Evolutionary conservation across 1,140 invertebrate genomes (phyloP), one percentile per base, ranked within the genome.

Genomic region (Drosophila dunni): DNA sequence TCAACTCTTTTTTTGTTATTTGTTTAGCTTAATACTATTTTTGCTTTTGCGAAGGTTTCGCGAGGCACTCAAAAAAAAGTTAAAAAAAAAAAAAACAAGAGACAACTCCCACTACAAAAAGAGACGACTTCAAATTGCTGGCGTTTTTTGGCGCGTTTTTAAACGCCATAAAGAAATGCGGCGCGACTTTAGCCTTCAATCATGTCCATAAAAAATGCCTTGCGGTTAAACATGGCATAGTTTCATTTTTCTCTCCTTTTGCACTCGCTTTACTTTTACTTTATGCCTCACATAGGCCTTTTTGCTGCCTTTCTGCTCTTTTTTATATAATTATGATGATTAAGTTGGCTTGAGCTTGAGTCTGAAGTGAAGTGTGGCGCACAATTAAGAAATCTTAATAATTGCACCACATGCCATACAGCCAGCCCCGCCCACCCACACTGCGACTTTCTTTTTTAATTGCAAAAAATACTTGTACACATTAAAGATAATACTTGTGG

Each of bases 361-460:
- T 40, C 44, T 57, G 60, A 10, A 71, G 48, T 75, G 73, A 75
- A 71, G 73, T 75, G 68, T 75, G 68, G 60, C 46, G 46, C 53
- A 46, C 68, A 71, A 75, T 75, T 71, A 75, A 75, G 68, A 75
- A 71, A 75, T 75, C 68, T 51, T 46, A 36, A 33, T 71, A 75
- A 75, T 75, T 71, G 61, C 73, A 65, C 20, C 48, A 50, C 53
- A 64, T 38, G 45, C 42, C 29, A 20, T 33, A 48, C 20, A 57
- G 1, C 34, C 10, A 24, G n/a, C 40, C 34, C 9, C 61, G 9
- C 62, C 58, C 44, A 51, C 13, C 8, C 13, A 33, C 24, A 29
- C 24, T n/a, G n/a, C n/a, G n/a, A 61, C 71, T 74, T 74, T 74
- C 71, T 74, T 74, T 74, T 74, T 74, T 69, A 69, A 74, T 74